Evolutionary conservation across 2,113 vertebrate genomes (phyloP), one percentile per base, ranked within the genome.

Genomic region (Dipodomys ordii): DNA sequence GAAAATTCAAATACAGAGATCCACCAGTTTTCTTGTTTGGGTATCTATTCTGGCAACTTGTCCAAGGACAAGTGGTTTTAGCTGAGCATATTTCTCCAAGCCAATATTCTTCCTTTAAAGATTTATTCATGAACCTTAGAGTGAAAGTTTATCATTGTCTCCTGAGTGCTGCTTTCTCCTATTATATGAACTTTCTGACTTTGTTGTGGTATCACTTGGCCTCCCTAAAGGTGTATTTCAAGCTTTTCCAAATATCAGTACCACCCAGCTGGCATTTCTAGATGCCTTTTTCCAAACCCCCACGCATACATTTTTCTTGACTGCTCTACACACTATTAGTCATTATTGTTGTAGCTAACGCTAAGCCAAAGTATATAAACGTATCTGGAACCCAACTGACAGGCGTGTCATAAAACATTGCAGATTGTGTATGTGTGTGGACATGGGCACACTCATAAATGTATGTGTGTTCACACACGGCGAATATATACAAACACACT

Each of bases 301-400:
- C 46, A n/a, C 74, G 88, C 87, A 83, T 94, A 39, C 83, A 90
- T 97, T 97, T 97, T 88, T 90, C 57, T 87, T 96, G 93, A 97
- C 91, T 96, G 93, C 46, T 97, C 88, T 93, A 87, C 78, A 95
- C 93, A 92, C 67, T 92, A 94, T 87, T 93, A 96, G 96, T 94
- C 88, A 97, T 97, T 97, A 97, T 92, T 79, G 74, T 25, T 93
- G 94, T 83, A 96, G 97, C 84, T 94, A 97, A 95, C 84, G 92
- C 90, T 93, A 93, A 97, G 93, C 92, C 96, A 96, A 96, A 93
- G 91, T 68, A 93, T 94, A 97, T 84, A 97, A 97, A 95, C 79
- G 62, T 80, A 77, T 95, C 92, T 95, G 83, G 84, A 92, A 76
- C 93, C 94, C 96, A 92, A 96, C 95, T 96, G 91, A 85, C 93